Evolutionary conservation across 2,113 vertebrate genomes (phyloP).

Genomic region (Nothocercus nigrocapillus): DNA sequence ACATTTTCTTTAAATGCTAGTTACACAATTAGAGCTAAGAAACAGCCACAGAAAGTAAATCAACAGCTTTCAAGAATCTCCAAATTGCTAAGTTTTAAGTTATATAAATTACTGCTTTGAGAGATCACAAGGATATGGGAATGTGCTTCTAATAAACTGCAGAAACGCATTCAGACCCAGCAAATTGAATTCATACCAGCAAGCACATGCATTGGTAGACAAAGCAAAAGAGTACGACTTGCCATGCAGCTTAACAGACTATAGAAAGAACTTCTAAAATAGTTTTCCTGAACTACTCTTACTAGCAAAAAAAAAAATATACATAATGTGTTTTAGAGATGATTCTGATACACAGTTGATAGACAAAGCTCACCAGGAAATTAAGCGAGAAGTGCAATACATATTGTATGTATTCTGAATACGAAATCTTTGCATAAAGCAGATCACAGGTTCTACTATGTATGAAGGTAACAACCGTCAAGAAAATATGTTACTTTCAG

Average conservation of each 20-base stretch:
- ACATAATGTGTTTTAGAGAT: background rate
- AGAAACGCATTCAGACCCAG: background rate
- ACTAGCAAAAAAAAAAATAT: background rate
- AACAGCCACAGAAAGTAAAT: background rate
- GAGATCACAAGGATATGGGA: conserved; percentile 12
- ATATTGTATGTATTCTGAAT: background rate
- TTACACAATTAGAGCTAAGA: background rate
- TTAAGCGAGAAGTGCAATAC: background rate
- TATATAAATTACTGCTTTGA: conserved; percentile 9
- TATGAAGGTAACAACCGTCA: background rate
- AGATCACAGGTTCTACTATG: background rate
- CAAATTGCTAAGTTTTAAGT: background rate
- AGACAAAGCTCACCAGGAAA: background rate
- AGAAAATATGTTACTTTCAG: background rate
- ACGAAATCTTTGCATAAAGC: background rate
- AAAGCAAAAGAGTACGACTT: background rate
- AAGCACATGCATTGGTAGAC: background rate
- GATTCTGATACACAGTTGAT: background rate
- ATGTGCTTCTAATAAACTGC: conserved; percentile 33
- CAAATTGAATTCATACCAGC: conserved; percentile 37
- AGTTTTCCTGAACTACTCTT: background rate
- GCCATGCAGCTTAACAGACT: background rate
- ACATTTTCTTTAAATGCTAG: background rate
- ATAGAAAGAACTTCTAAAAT: background rate
- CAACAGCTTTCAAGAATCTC: background rate